Evolutionary conservation across 1,140 invertebrate species (phyloP), one percentile per base, ranked within the genome.

Genomic region (Pseudomyrmex cubaensis): DNA sequence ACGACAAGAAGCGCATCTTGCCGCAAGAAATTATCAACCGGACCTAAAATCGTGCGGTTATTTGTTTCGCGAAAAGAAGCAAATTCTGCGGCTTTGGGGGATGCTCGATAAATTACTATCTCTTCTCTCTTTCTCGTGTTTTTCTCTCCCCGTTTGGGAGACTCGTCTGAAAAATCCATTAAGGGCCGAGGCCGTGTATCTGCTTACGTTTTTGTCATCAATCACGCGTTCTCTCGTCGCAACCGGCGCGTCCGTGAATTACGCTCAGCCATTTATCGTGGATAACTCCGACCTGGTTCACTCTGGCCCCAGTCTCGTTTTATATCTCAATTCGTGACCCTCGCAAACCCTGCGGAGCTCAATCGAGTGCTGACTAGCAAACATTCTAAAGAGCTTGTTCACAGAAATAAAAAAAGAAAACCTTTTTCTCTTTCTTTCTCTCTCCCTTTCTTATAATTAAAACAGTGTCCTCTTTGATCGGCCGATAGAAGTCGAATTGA

Each of bases 151-250:
- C 74, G n/a, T 13, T 15, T 67, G 46, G n/a, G 50, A 48, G 20
- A 44, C 62, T 67, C 48, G 74, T 66, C 35, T 12, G 85, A 87
- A 86, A 87, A 86, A 86, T 75, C 57, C 63, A 82, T 83, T 86
- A 82, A 62, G 62, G 85, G 80, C 76, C 35, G 59, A 82, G 67
- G 83, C 56, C 50, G 56, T 50, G 62, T 85, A 89, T 90, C 85
- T 86, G 82, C 66, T 70, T 84, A 54, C 35, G 48, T 69, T 56
- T 73, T 56, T 67, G 61, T 90, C 89, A 88, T 88, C 77, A 72
- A 90, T 90, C 89, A 88, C 66, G 35, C 44, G 70, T 64, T 70
- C 63, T 74, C 63, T 57, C 67, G 61, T 77, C 62, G 46, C 52
- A 84, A 20, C 54, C 74, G 57, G 67, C 52, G 12, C 61, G 83